Percentiles rank a stretch among this genome's conserved stretches.
Evolutionary conservation across 2,113 vertebrate genomes (phyloP).

Genomic region (Dunckerocampus dactyliophorus): DNA sequence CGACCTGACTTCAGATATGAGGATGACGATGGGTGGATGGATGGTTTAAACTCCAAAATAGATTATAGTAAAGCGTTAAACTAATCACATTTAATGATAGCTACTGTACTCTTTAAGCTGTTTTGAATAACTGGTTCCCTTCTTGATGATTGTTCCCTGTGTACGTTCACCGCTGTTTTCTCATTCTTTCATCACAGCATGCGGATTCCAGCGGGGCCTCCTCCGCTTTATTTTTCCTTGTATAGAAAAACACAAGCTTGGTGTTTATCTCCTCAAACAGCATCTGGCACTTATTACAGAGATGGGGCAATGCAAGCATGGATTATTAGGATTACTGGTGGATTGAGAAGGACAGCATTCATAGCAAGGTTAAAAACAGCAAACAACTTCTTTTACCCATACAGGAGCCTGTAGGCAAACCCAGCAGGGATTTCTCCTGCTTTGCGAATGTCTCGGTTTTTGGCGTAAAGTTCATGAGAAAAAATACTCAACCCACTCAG

Average conservation of each 20-base stretch:
- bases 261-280: slow-evolving; percentile 68
- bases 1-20: too few species aligned
- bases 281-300: slow-evolving; percentile 73
- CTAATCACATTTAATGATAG: neutral
- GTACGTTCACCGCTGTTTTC: slow-evolving; percentile 52
- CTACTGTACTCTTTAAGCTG: neutral
- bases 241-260: slow-evolving; percentile 64
- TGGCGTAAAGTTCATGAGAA: slow-evolving; percentile 31
- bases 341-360: slow-evolving; percentile 57
- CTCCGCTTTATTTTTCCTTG: slow-evolving; percentile 67
- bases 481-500: neutral
- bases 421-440: slow-evolving; percentile 34
- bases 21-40: too few species aligned
- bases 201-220: slow-evolving; percentile 52
- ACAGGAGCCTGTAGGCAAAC: slow-evolving; percentile 33
- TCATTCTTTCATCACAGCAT: slow-evolving; percentile 63
- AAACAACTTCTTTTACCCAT: slow-evolving; percentile 48
- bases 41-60: too few species aligned
- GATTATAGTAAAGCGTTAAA: too few species aligned
- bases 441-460: slow-evolving; percentile 43
- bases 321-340: slow-evolving; percentile 72
- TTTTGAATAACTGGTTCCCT: slow-evolving; percentile 5
- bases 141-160: slow-evolving; percentile 29
- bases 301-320: slow-evolving; percentile 49
- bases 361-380: slow-evolving; percentile 65